These are phyloP conservation scores for Willowsia nigromaculata DNA, from an alignment of 2,888 invertebrate genomes.

Conservation along the genomic window DNA sequence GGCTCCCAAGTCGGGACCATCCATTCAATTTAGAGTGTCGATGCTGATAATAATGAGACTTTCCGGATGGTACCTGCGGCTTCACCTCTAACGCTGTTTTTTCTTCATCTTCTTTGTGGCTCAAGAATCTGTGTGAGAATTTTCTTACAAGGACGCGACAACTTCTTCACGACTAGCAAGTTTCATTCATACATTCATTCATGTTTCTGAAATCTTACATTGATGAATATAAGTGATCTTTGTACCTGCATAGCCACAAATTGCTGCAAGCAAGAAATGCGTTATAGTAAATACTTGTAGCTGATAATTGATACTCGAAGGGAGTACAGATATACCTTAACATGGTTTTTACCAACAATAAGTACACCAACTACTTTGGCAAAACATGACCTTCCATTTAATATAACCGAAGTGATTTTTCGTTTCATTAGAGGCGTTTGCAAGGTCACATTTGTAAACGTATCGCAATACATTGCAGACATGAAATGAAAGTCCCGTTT, in stretches of 20 bases:
- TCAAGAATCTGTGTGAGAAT: slow-evolving; percentile 47
- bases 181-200: slow-evolving; percentile 62
- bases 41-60: slow-evolving; percentile 57
- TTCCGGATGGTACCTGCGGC: slow-evolving; percentile 69
- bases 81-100: slow-evolving; percentile 55
- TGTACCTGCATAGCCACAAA: no score
- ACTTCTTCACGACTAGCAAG: not conserved
- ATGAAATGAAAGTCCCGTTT: slow-evolving; percentile 36
- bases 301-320: no score
- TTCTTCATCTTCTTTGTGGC: not conserved
- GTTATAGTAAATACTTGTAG: no score
- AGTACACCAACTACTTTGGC: not conserved
- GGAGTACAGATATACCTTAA: not conserved
- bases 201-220: slow-evolving; percentile 10
- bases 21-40: not conserved
- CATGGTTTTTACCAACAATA: not conserved
- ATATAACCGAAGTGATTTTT: slow-evolving; percentile 35
- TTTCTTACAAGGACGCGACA: slow-evolving; percentile 60
- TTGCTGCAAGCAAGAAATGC: no score
- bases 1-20: not conserved
- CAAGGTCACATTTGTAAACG: slow-evolving; percentile 54
- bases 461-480: not conserved
- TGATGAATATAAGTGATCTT: no score
- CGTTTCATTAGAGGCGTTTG: slow-evolving; percentile 54
- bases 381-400: slow-evolving; percentile 53